Base-by-base conservation (phyloP, 2,113 vertebrate species). In the Alligator sinensis region DNA sequence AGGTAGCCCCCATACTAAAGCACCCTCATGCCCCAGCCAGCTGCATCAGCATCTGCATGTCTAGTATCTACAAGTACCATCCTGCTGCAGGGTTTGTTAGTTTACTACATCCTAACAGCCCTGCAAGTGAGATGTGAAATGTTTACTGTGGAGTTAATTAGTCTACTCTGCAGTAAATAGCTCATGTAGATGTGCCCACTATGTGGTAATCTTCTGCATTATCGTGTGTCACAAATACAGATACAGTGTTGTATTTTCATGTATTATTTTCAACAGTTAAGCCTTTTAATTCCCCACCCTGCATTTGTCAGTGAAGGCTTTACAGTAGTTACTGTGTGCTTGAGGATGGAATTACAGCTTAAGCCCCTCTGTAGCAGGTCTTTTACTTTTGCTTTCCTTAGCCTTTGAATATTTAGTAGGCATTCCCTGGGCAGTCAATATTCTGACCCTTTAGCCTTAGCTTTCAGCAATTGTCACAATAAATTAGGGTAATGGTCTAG, bases 381-480 rank as follows among this genome's bases (percentile, higher is more conserved):
- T 87, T 87, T 84, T 77, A 61, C 62, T 25, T 88, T 75, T 94
- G 63, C 80, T 28, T 28, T 77, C 38, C 81, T 77, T 96, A 84
- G 55, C 95, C 87, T 94, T 91, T 81, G 77, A 80, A 58, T 82
- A 79, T 86, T 87, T 84, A 24, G 85, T 87, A 79, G 78, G 54
- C 94, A 97, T 97, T 97, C 94, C 95, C 9, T 54, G 82, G 94
- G 91, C 93, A 94, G 94, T 94, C 96, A 90, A 66, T 88, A 75
- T 77, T 84, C 86, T 98, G 97, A 97, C 96, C 97, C 95, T 90
- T 96, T 11, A 10, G 88, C 96, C 94, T 80, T 76, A 96, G 91
- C 97, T 97, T 97, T 98, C 97, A 95, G 93, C 95, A 94, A 92
- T 96, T 86, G 86, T 96, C 96, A 96, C 91, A 91, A 91, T 96